These are phyloP conservation scores for Clanis bilineata DNA, from an alignment of 2,888 invertebrate genomes.

Conservation along the genomic window DNA sequence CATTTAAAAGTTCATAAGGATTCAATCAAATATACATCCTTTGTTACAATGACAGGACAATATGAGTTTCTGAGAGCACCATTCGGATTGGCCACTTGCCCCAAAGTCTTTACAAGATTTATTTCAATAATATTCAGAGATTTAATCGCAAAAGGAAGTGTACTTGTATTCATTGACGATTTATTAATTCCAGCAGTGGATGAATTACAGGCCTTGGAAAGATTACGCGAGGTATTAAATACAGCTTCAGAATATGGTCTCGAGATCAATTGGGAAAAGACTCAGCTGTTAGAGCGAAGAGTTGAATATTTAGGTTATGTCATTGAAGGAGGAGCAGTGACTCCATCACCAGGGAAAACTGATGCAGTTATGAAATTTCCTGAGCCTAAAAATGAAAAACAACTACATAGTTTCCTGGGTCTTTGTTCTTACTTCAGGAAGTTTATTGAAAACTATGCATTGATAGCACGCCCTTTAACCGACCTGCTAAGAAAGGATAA, in stretches of 20 bases:
- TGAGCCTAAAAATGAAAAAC: constrained; percentile 23
- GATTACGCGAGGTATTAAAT: constrained; percentile 26
- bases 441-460: constrained; percentile 25
- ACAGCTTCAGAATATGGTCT: constrained; percentile 34
- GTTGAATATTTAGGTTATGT: constrained; percentile 34
- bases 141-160: constrained; percentile 16
- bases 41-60: constrained; percentile 48
- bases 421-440: constrained; percentile 20
- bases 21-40: constrained; percentile 39
- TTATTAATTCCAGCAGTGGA: constrained; percentile 24
- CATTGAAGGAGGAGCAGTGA: constrained; percentile 24
- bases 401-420: constrained; percentile 28
- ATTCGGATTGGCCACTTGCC: constrained; percentile 53
- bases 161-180: constrained; percentile 30
- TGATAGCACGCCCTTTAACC: constrained; percentile 32
- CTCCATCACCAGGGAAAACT: constrained; percentile 27
- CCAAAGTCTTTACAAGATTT: constrained; percentile 25
- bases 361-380: constrained; percentile 26
- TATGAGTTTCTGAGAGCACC: constrained; percentile 38
- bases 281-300: constrained; percentile 39
- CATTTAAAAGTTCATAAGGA: constrained; percentile 9
- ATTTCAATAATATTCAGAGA: too few species aligned
- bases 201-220: constrained; percentile 26
- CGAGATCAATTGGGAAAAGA: constrained; percentile 45
- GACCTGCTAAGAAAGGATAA: constrained; percentile 26